Percentiles rank a stretch among this genome's conserved stretches.
These are phyloP conservation scores for Sweltsa coloradensis DNA, from an alignment of 1,140 invertebrate species.

Conservation along the genomic window DNA sequence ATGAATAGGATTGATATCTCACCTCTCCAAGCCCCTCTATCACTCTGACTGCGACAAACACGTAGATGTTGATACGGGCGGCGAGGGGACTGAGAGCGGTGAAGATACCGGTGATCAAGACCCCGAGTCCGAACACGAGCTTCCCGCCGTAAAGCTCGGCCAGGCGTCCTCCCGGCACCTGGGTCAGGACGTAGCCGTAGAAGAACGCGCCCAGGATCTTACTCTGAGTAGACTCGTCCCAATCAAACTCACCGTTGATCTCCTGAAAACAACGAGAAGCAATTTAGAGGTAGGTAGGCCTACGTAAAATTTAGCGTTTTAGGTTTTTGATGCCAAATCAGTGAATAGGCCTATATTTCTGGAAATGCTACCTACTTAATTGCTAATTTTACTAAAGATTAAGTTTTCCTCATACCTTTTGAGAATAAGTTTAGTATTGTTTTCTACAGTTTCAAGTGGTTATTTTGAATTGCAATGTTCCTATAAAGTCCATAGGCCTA, in stretches of 20 bases:
- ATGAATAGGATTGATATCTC: slow-evolving; percentile 21
- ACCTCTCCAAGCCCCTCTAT: slow-evolving; percentile 44
- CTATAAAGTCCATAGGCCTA: too few relatives aligned
- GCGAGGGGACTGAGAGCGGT: slow-evolving; percentile 24
- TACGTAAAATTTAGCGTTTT: too few relatives aligned
- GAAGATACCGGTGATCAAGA: slow-evolving; percentile 27
- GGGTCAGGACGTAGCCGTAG: slow-evolving; percentile 74
- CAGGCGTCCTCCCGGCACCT: slow-evolving; percentile 73
- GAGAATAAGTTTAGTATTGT: too few relatives aligned
- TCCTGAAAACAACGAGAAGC: too few relatives aligned
- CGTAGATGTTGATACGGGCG: slow-evolving; percentile 7
- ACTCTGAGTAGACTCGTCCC: slow-evolving; percentile 65
- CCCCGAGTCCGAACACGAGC: slow-evolving; percentile 59
- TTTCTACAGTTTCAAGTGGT: too few relatives aligned
- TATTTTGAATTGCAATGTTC: too few relatives aligned
- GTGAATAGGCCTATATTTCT: too few relatives aligned
- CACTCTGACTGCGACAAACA: slow-evolving; percentile 27
- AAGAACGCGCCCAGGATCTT: slow-evolving; percentile 76
- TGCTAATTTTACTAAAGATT: too few relatives aligned
- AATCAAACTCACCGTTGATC: slow-evolving; percentile 68
- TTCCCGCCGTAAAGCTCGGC: slow-evolving; percentile 71
- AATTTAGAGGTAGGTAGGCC: too few relatives aligned
- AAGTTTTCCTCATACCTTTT: too few relatives aligned
- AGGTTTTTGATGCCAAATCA: too few relatives aligned
- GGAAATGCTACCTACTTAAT: too few relatives aligned